Conservation (phyloP, 53 echinoderm and acorn worm species). For the Astropecten irregularis region DNA sequence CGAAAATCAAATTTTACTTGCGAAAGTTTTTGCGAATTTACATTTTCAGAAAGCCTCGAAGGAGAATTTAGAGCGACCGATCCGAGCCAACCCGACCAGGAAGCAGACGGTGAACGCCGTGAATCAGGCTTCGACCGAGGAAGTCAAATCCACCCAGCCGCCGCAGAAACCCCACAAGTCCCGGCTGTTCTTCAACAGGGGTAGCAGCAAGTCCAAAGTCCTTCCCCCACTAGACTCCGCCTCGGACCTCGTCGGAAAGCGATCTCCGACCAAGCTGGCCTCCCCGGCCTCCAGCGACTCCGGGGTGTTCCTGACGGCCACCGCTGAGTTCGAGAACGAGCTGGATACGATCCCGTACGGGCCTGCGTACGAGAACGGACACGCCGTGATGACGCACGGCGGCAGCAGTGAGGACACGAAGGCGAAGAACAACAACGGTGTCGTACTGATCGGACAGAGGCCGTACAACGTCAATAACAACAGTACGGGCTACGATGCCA, state of each 20-base stretch:
- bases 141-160: not conserved
- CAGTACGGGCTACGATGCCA: not conserved
- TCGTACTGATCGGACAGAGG: conserved; percentile 11
- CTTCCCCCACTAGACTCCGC: not conserved
- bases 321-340: conserved; percentile 48
- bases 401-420: not conserved
- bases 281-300: conserved; percentile 58
- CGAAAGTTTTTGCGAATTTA: no score
- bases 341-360: conserved; percentile 45
- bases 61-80: conserved; percentile 51
- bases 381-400: not conserved
- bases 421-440: not conserved
- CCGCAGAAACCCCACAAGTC: conserved; percentile 18
- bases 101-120: conserved; percentile 35
- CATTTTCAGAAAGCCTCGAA: conserved; percentile 52
- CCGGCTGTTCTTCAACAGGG: conserved; percentile 30
- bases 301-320: conserved; percentile 45
- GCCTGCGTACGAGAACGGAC: not conserved
- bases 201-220: conserved; percentile 22
- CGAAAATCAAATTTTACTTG: no score
- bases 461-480: conserved; percentile 27
- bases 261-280: conserved; percentile 34
- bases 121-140: conserved; percentile 22
- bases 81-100: conserved; percentile 42
- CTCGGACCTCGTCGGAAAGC: not conserved